Conservation (phyloP, 1,140 invertebrate genomes). For the Aphaenogaster rudis region DNA sequence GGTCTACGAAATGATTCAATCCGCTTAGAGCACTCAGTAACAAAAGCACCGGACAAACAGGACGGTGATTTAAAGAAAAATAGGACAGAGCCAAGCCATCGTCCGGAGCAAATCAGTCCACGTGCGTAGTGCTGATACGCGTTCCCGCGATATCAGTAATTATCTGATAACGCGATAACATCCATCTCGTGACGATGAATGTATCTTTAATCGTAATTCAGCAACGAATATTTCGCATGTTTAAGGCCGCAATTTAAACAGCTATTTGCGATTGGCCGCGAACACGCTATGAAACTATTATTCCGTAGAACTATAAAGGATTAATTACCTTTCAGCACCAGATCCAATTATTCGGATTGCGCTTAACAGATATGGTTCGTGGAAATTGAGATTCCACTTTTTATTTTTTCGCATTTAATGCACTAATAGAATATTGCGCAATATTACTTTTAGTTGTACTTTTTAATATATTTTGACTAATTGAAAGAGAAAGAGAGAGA, state of each 20-base stretch:
- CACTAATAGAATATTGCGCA: background rate
- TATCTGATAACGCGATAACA: slow-evolving; percentile 48
- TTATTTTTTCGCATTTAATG: background rate
- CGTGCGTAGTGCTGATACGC: background rate
- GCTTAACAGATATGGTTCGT: background rate
- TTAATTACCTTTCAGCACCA: slow-evolving; percentile 11
- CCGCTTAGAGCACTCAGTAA: background rate
- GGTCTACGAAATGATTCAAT: slow-evolving; percentile 52
- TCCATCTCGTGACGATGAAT: background rate
- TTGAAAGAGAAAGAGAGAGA: too few species aligned
- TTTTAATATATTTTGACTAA: background rate
- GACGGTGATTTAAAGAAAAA: background rate
- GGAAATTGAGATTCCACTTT: background rate
- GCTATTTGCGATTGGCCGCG: background rate
- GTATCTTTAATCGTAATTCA: slow-evolving; percentile 15
- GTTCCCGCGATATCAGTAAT: slow-evolving; percentile 21
- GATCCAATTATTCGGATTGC: slow-evolving; percentile 1
- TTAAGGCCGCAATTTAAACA: background rate
- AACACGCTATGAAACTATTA: background rate
- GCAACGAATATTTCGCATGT: background rate
- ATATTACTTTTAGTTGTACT: background rate
- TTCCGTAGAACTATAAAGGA: background rate
- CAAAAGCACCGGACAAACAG: slow-evolving; percentile 18
- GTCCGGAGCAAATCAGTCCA: background rate
- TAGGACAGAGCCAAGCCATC: background rate